A percentile compares a stretch with the other conserved stretches of the same genome.
Conservation (phyloP, 1,140 invertebrate species). For the Zaprionus lachaisei region DNA sequence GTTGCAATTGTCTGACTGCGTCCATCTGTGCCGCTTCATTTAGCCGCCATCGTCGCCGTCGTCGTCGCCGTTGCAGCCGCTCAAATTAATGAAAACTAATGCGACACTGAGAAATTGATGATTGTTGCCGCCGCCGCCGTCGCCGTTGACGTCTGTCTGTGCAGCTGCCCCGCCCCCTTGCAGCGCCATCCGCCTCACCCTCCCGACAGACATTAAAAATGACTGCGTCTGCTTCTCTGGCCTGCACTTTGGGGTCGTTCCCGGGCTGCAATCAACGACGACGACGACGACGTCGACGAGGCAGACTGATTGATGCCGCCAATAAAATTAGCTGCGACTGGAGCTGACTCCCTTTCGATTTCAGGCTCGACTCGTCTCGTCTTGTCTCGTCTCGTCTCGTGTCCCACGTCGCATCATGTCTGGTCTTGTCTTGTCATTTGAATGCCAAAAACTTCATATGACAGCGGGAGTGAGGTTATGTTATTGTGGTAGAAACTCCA, state of each 20-base stretch:
- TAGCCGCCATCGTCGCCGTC: conserved; percentile 28
- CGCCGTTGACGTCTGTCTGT: conserved; percentile 27
- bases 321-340: conserved; percentile 72
- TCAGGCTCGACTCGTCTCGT: not conserved
- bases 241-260: conserved; percentile 75
- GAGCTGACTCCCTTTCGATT: conserved; percentile 49
- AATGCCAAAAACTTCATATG: conserved; percentile 4
- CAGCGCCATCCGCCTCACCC: conserved; percentile 5
- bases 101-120: conserved; percentile 83
- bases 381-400: not conserved
- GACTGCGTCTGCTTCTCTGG: conserved; percentile 70
- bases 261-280: conserved; percentile 69
- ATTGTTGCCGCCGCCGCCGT: conserved; percentile 64
- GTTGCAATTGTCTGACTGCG: conserved; percentile 54
- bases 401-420: not conserved
- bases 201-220: conserved; percentile 71
- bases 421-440: conserved; percentile 3
- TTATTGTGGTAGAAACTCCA: not conserved
- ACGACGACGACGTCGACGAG: conserved; percentile 28
- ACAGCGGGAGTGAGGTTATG: not conserved
- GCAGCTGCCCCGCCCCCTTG: conserved; percentile 21
- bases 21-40: conserved; percentile 71
- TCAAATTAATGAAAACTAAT: conserved; percentile 83
- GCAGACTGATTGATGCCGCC: conserved; percentile 77
- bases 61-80: conserved; percentile 45